Evolutionary conservation across 2,888 invertebrate species (phyloP).

Genomic region (Cephus pygmeus): DNA sequence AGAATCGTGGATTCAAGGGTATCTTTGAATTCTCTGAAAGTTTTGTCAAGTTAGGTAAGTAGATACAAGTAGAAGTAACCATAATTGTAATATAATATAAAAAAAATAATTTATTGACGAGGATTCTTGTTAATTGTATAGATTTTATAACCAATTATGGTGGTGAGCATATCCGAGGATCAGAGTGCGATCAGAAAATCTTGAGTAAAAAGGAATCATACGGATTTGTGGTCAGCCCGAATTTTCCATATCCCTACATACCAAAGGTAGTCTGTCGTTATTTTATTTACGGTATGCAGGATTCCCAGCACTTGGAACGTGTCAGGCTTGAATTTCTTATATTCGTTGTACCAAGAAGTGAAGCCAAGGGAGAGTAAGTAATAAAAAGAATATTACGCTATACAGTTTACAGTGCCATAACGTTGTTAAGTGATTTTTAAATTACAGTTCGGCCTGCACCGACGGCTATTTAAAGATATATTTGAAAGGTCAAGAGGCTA

Average conservation of each 20-base stretch:
- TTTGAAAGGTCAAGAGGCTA: slow-evolving; percentile 91
- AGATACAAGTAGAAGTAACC: not conserved
- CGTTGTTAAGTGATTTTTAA: not conserved
- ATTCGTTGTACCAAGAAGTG: slow-evolving; percentile 90
- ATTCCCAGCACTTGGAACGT: slow-evolving; percentile 94
- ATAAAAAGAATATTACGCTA: not conserved
- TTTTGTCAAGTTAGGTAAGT: slow-evolving; percentile 96
- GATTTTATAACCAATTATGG: slow-evolving; percentile 93
- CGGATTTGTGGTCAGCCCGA: slow-evolving; percentile 94
- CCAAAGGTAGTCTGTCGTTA: slow-evolving; percentile 97
- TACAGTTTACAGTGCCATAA: not conserved
- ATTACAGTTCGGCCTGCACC: slow-evolving; percentile 74
- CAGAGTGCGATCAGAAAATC: slow-evolving; percentile 98
- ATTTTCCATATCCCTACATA: slow-evolving; percentile 95
- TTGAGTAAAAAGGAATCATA: slow-evolving; percentile 92
- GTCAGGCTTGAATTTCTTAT: slow-evolving; percentile 88
- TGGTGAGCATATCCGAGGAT: slow-evolving; percentile 95
- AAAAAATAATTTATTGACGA: not conserved
- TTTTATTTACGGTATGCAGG: slow-evolving; percentile 98
- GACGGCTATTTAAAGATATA: slow-evolving; percentile 93
- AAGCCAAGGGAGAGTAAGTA: slow-evolving; percentile 83
- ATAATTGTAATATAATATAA: not conserved
- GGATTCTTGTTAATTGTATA: slow-evolving; percentile 63
- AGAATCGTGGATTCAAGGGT: slow-evolving; percentile 98
- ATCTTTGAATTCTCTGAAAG: slow-evolving; percentile 98